Conservation (phyloP, 2,888 invertebrate species). For the Leptinotarsa haldemani region DNA sequence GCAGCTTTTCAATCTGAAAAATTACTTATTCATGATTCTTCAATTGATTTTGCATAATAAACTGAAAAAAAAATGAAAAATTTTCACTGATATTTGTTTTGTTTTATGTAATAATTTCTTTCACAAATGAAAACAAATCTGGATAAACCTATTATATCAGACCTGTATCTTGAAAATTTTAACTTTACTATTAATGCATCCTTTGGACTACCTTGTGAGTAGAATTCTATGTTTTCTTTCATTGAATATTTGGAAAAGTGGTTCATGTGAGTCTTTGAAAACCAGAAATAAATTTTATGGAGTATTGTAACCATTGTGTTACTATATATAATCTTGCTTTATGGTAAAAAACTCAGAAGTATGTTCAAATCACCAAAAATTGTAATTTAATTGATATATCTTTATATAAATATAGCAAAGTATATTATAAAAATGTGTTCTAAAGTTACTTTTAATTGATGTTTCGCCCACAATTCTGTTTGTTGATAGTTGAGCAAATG, state of each 20-base stretch:
- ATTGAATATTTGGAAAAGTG: neutral
- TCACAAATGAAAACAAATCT: neutral
- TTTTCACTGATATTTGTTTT: neutral
- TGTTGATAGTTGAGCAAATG: slow-evolving; percentile 11
- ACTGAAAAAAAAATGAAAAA: too few species aligned
- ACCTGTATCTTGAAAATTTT: neutral
- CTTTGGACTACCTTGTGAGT: neutral
- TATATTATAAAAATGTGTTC: slow-evolving; percentile 41
- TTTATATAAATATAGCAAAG: slow-evolving; percentile 29
- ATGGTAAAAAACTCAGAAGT: neutral
- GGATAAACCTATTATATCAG: too few species aligned
- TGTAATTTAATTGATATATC: slow-evolving; percentile 21
- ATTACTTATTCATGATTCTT: too few species aligned
- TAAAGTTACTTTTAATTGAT: slow-evolving; percentile 28
- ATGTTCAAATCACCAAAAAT: neutral
- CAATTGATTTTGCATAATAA: too few species aligned
- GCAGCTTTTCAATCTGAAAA: too few species aligned
- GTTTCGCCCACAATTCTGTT: neutral
- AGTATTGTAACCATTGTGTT: neutral
- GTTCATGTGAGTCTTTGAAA: neutral
- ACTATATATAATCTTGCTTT: neutral
- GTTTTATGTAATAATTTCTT: neutral
- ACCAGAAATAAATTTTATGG: neutral
- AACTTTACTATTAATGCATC: neutral
- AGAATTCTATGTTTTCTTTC: neutral